These are phyloP conservation scores for Podarcis cretensis DNA, from an alignment of 2,113 vertebrate species.

Conservation along the genomic window DNA sequence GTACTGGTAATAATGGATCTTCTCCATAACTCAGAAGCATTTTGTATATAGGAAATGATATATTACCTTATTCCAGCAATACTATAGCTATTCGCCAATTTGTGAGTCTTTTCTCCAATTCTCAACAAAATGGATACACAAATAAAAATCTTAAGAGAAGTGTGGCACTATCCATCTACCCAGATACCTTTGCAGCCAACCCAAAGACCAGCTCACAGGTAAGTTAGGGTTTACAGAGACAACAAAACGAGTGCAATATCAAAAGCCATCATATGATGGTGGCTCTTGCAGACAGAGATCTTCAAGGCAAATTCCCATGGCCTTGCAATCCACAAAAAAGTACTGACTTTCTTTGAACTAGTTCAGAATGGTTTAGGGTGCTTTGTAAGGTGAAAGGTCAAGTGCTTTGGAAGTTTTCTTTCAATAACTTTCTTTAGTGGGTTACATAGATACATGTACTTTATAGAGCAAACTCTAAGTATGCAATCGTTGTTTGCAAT, in stretches of 20 bases:
- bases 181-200: not conserved
- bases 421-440: not conserved
- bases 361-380: not conserved
- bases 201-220: not conserved
- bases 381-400: not conserved
- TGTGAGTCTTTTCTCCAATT: conserved; percentile 26
- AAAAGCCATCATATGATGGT: too few relatives aligned
- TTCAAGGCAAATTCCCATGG: not conserved
- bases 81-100: conserved; percentile 15
- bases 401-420: not conserved
- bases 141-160: conserved; percentile 46
- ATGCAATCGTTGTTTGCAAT: not conserved
- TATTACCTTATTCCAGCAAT: conserved; percentile 33
- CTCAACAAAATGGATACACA: conserved; percentile 21
- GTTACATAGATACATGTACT: not conserved
- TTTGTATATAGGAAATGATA: not conserved
- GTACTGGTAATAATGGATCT: conserved; percentile 15
- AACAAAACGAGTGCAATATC: not conserved
- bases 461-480: not conserved
- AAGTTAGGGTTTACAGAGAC: not conserved
- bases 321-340: too few relatives aligned
- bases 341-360: not conserved
- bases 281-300: not conserved
- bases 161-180: not conserved
- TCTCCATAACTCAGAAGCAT: conserved; percentile 14